Percentiles rank a stretch among this genome's conserved stretches.
Conservation (phyloP, 2,888 invertebrate genomes). For the Reticulitermes lucifugus region DNA sequence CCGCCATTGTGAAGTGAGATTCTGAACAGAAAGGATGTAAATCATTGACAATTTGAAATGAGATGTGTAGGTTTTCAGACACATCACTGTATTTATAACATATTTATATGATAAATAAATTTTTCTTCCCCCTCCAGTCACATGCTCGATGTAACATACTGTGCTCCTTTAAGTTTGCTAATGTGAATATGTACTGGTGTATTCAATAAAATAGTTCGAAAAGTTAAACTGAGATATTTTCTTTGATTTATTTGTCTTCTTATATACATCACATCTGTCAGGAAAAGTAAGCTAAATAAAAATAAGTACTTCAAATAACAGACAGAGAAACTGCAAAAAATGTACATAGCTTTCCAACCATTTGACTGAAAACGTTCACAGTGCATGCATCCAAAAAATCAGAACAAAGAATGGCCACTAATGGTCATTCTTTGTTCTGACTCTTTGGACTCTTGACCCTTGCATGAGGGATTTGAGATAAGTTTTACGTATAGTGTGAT, state of each 20-base stretch:
- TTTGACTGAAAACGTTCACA: too few relatives aligned
- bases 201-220: slow-evolving; percentile 64
- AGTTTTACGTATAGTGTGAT: too few relatives aligned
- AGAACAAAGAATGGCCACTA: too few relatives aligned
- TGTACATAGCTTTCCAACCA: too few relatives aligned
- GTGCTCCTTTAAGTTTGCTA: slow-evolving; percentile 62
- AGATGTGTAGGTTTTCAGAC: slow-evolving; percentile 13
- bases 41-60: neutral
- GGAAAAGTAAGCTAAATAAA: too few relatives aligned
- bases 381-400: too few relatives aligned
- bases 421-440: too few relatives aligned
- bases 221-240: slow-evolving; percentile 8
- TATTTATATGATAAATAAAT: slow-evolving; percentile 45
- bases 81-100: slow-evolving; percentile 51
- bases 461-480: too few relatives aligned
- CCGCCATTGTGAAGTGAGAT: slow-evolving; percentile 7
- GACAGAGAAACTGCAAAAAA: too few relatives aligned
- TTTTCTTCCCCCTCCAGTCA: slow-evolving; percentile 44
- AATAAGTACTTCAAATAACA: too few relatives aligned
- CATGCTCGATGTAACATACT: slow-evolving; percentile 53
- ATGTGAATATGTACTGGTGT: slow-evolving; percentile 72
- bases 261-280: too few relatives aligned
- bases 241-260: neutral
- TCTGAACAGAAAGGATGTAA: neutral
- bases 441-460: too few relatives aligned